Percentiles rank a stretch among this genome's conserved stretches.
Evolutionary conservation across 2,888 invertebrate genomes (phyloP).

Genomic region (Eledone cirrhosa): DNA sequence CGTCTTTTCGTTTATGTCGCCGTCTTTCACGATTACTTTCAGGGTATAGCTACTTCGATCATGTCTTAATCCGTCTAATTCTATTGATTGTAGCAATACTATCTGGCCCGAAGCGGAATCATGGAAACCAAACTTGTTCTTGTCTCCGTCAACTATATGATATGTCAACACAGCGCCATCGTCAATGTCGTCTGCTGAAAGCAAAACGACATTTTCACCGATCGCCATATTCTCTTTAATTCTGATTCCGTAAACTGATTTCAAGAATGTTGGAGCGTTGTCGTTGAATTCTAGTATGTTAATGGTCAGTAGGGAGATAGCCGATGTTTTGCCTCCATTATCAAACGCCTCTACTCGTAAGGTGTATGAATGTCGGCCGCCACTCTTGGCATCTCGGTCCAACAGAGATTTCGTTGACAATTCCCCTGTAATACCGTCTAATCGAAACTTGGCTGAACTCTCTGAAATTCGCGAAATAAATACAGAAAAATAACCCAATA

Average conservation of each 20-base stretch:
- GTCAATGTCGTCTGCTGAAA: background rate
- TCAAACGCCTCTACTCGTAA: background rate
- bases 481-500: no score
- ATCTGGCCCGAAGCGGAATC: background rate
- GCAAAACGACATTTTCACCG: background rate
- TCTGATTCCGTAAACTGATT: background rate
- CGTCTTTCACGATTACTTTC: slow-evolving; percentile 13
- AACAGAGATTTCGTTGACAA: background rate
- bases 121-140: background rate
- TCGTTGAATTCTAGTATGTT: background rate
- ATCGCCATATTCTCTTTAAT: background rate
- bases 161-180: background rate
- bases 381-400: background rate
- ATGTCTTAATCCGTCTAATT: no score
- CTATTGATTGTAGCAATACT: no score
- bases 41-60: background rate
- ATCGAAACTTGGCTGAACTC: background rate
- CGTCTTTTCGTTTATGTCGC: background rate
- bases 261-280: background rate
- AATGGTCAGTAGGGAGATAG: background rate
- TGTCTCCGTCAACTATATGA: background rate
- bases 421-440: slow-evolving; percentile 11
- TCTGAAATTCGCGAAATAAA: background rate
- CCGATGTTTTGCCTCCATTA: background rate
- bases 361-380: background rate